Evolutionary conservation across 2,888 invertebrate species (phyloP).

Genomic region (Alitta virens): DNA sequence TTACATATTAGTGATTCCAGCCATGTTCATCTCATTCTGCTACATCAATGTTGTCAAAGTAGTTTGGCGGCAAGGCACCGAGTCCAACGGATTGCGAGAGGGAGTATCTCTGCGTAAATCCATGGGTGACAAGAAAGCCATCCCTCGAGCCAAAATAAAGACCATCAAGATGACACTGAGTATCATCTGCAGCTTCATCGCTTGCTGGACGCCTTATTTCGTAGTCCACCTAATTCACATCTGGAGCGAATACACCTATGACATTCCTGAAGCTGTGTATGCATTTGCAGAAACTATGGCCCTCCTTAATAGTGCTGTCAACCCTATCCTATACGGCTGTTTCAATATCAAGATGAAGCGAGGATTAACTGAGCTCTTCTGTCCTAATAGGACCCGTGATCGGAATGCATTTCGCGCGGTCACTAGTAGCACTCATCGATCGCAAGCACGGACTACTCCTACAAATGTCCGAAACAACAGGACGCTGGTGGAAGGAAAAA

Average conservation of each 20-base stretch:
- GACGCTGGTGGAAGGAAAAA: not conserved
- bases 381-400: constrained; percentile 6
- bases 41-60: constrained; percentile 57
- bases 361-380: constrained; percentile 20
- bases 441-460: not conserved
- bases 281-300: constrained; percentile 55
- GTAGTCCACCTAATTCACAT: constrained; percentile 57
- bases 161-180: constrained; percentile 59
- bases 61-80: constrained; percentile 52
- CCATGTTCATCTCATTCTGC: constrained; percentile 56
- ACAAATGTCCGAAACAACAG: not conserved
- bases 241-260: constrained; percentile 54
- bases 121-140: constrained; percentile 45
- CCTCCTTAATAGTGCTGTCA: constrained; percentile 55
- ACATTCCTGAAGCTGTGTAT: constrained; percentile 48
- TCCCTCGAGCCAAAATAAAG: constrained; percentile 58
- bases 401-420: constrained; percentile 3
- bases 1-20: constrained; percentile 57
- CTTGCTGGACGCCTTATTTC: constrained; percentile 59
- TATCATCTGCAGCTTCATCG: constrained; percentile 57
- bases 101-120: constrained; percentile 29
- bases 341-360: constrained; percentile 52
- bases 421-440: not conserved
- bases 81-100: constrained; percentile 4
- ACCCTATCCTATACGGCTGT: constrained; percentile 58